Percentiles rank a stretch among this genome's conserved stretches.
These are phyloP conservation scores for Sapayoa aenigma DNA, from an alignment of 2,113 vertebrate genomes.

Conservation along the genomic window DNA sequence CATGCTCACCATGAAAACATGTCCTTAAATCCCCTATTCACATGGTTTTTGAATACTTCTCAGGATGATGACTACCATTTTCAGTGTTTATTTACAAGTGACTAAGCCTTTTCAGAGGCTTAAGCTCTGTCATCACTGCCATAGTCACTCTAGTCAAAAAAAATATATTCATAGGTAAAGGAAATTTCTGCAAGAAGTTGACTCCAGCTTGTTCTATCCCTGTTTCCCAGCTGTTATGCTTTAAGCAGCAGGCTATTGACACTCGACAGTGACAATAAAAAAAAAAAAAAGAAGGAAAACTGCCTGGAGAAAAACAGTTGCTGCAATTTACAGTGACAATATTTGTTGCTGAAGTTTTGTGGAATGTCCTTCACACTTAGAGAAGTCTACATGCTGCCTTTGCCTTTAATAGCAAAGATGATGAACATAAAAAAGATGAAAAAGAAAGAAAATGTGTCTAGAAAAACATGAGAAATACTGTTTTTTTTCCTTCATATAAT, in stretches of 20 bases:
- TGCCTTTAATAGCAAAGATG: not conserved
- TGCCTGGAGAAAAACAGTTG: not conserved
- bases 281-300: not conserved
- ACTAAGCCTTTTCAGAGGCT: not conserved
- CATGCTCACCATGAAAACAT: not conserved
- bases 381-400: not conserved
- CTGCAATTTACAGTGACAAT: not conserved
- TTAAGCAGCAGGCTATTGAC: not conserved
- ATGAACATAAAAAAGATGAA: not conserved
- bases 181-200: not conserved
- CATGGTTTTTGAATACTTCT: not conserved
- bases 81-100: not conserved
- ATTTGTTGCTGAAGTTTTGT: conserved; percentile 12
- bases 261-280: not conserved
- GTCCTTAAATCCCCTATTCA: not conserved
- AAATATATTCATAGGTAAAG: not conserved
- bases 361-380: conserved; percentile 1
- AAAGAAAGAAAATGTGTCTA: not conserved
- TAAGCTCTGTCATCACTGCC: not conserved
- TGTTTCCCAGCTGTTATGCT: not conserved
- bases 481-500: not conserved
- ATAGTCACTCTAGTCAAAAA: not conserved
- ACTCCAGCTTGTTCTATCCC: not conserved
- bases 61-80: not conserved
- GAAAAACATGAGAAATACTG: not conserved